These are phyloP conservation scores for Blastobasis adustella DNA, from an alignment of 2,888 invertebrate species.

Conservation along the genomic window DNA sequence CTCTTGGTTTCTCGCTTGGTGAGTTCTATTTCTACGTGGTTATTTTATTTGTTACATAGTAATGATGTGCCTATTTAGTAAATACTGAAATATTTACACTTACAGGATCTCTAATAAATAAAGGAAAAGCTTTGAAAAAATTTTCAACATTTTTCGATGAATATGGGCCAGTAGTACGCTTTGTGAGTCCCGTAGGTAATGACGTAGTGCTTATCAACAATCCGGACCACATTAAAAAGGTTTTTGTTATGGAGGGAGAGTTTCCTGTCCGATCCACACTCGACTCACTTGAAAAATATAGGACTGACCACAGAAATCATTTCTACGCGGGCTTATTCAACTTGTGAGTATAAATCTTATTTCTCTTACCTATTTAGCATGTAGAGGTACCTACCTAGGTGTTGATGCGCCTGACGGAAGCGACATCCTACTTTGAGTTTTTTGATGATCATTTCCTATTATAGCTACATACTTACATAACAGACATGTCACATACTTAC, in stretches of 20 bases:
- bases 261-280: conserved; percentile 76
- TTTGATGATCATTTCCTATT: no score
- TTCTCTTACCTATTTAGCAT: not conserved
- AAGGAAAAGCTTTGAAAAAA: conserved; percentile 39
- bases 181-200: conserved; percentile 77
- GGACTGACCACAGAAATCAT: conserved; percentile 71
- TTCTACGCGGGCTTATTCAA: conserved; percentile 73
- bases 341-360: conserved; percentile 53
- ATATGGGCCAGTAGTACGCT: conserved; percentile 79
- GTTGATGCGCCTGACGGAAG: no score
- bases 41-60: not conserved
- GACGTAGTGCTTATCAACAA: conserved; percentile 78
- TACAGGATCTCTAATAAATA: conserved; percentile 40
- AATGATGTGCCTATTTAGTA: not conserved
- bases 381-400: no score
- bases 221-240: conserved; percentile 78
- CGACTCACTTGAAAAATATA: conserved; percentile 78
- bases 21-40: conserved; percentile 23
- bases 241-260: conserved; percentile 76
- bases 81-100: conserved; percentile 2
- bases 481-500: no score
- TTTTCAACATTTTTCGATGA: conserved; percentile 56
- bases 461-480: no score
- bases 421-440: no score
- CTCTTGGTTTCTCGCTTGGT: conserved; percentile 68